Evolutionary conservation across 92 coral and sea anemone species (phyloP).

Genomic region (Actinernus sp.): DNA sequence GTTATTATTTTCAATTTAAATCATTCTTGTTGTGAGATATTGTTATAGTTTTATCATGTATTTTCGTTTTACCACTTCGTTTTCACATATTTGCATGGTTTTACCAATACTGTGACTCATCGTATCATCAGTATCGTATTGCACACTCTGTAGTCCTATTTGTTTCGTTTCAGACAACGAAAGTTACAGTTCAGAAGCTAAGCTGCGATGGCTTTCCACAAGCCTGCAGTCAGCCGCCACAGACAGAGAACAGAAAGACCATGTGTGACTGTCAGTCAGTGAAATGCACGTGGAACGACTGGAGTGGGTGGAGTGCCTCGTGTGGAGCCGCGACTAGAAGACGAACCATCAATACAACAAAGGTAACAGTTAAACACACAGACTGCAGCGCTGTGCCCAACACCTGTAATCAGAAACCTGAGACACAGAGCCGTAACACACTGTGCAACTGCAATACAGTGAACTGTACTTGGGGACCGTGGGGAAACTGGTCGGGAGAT

Average conservation of each 20-base stretch:
- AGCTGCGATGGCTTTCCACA: conserved; percentile 74
- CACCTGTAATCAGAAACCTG: conserved; percentile 72
- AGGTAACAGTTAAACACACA: conserved; percentile 47
- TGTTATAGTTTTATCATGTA: too few relatives aligned
- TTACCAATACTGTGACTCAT: too few relatives aligned
- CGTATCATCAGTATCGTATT: too few relatives aligned
- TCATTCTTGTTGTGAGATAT: too few relatives aligned
- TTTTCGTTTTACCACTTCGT: too few relatives aligned
- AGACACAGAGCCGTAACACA: conserved; percentile 61
- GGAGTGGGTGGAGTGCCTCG: conserved; percentile 74
- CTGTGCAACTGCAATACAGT: conserved; percentile 76
- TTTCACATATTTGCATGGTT: too few relatives aligned
- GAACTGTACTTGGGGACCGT: conserved; percentile 60
- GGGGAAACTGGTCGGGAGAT: conserved; percentile 79
- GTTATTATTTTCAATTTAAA: too few relatives aligned
- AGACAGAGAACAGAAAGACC: conserved; percentile 54
- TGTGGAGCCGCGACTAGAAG: conserved; percentile 74
- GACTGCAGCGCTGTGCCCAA: conserved; percentile 74
- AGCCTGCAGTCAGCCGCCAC: conserved; percentile 53
- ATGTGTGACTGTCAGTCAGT: conserved; percentile 72
- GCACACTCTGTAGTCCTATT: too few relatives aligned
- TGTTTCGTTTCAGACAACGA: conserved; percentile 33
- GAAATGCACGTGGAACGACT: conserved; percentile 57
- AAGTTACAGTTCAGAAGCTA: conserved; percentile 47
- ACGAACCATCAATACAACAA: conserved; percentile 20